These are phyloP conservation scores for Apocheima hispidaria DNA, from an alignment of 2,888 invertebrate genomes.

Conservation along the genomic window DNA sequence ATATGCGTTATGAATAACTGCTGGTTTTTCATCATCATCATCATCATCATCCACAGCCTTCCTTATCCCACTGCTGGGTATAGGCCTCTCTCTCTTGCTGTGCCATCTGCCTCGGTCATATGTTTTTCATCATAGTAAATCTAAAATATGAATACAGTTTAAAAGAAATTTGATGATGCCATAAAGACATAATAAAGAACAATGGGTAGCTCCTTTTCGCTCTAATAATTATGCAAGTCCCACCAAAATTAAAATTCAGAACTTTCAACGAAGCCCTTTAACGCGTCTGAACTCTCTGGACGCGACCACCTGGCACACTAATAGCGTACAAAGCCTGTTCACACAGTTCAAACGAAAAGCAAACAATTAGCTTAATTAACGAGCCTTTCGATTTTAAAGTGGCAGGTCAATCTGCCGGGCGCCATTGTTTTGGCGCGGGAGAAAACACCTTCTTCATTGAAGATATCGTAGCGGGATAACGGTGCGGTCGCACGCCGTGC, in stretches of 20 bases:
- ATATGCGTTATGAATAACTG: too few species aligned
- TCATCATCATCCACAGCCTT: too few species aligned
- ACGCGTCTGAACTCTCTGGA: slow-evolving; percentile 44
- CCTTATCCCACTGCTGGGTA: too few species aligned
- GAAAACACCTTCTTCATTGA: slow-evolving; percentile 86
- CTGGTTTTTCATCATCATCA: too few species aligned
- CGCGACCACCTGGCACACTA: slow-evolving; percentile 46
- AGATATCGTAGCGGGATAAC: slow-evolving; percentile 84
- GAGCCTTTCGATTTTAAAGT: slow-evolving; percentile 78
- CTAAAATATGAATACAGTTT: slow-evolving; percentile 6
- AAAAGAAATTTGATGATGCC: slow-evolving; percentile 8
- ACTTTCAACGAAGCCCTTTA: slow-evolving; percentile 37
- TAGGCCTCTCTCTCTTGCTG: too few species aligned
- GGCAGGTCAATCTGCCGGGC: slow-evolving; percentile 69
- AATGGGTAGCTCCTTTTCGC: slow-evolving; percentile 33
- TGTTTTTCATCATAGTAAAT: too few species aligned
- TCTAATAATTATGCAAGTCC: slow-evolving; percentile 35
- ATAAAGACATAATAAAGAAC: slow-evolving; percentile 18
- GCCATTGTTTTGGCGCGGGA: slow-evolving; percentile 84
- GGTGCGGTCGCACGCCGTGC: slow-evolving; percentile 76
- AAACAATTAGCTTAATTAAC: slow-evolving; percentile 69
- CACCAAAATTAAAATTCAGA: slow-evolving; percentile 29
- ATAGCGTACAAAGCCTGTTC: slow-evolving; percentile 49
- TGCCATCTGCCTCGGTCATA: too few species aligned
- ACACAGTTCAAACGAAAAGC: slow-evolving; percentile 56